These are phyloP conservation scores for Enteromius anoplus DNA, from an alignment of 2,797 vertebrate genomes.

Conservation along the genomic window DNA sequence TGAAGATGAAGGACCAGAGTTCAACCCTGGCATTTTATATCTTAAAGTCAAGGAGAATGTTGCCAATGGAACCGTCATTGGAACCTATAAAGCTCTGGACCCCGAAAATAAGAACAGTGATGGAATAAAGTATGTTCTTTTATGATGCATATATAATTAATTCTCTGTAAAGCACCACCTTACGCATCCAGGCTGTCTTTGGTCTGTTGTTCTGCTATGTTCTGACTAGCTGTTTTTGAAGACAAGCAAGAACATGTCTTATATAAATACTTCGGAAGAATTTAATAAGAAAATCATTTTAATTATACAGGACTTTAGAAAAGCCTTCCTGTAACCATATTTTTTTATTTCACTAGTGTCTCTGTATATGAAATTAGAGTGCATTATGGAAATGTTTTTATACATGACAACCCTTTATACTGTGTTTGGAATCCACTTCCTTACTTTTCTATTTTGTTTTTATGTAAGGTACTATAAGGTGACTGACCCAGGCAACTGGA, in stretches of 20 bases:
- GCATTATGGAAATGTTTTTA: neutral
- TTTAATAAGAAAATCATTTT: neutral
- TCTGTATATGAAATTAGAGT: neutral
- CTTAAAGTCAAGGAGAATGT: conserved; percentile 78
- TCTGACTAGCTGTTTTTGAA: neutral
- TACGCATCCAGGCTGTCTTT: neutral
- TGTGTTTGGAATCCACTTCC: neutral
- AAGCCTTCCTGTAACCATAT: neutral
- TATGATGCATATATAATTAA: neutral
- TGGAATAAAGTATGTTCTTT: conserved; percentile 75
- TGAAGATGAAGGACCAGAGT: conserved; percentile 84
- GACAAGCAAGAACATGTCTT: neutral
- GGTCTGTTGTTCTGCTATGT: neutral
- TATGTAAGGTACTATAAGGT: conserved; percentile 71
- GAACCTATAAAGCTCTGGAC: conserved; percentile 77
- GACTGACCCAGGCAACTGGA: conserved; percentile 76
- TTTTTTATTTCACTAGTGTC: neutral
- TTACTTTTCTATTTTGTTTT: neutral
- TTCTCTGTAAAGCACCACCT: neutral
- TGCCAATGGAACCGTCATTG: conserved; percentile 70
- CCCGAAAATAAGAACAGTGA: conserved; percentile 76
- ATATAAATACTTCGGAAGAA: neutral
- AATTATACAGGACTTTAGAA: neutral
- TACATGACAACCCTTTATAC: neutral
- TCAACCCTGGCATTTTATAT: conserved; percentile 67